A percentile compares a stretch with the other conserved stretches of the same genome.
These are phyloP conservation scores for Orthosia incerta DNA, from an alignment of 2,888 invertebrate species.

Conservation along the genomic window DNA sequence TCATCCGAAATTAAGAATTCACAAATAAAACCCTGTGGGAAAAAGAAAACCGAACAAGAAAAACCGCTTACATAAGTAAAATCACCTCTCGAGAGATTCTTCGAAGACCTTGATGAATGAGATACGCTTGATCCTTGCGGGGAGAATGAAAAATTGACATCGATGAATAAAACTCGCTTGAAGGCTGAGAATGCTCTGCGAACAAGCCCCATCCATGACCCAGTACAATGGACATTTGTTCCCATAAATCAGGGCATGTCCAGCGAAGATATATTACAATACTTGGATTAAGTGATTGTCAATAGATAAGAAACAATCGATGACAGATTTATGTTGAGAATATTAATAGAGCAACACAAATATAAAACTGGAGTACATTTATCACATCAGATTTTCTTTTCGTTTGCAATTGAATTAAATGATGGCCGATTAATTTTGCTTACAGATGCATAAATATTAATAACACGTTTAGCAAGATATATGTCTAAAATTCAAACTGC, in stretches of 20 bases:
- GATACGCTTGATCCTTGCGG: constrained; percentile 66
- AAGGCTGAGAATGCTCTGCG: constrained; percentile 49
- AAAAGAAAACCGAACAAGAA: constrained; percentile 50
- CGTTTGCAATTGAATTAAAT: constrained; percentile 24
- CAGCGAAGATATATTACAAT: constrained; percentile 59
- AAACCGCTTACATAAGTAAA: constrained; percentile 64
- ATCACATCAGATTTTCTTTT: constrained; percentile 37
- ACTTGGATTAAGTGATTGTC: constrained; percentile 57
- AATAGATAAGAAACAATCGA: constrained; percentile 53
- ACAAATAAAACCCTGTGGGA: constrained; percentile 47
- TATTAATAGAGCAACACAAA: constrained; percentile 41
- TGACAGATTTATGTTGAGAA: constrained; percentile 52
- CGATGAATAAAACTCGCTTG: constrained; percentile 73
- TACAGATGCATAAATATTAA: constrained; percentile 31
- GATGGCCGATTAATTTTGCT: constrained; percentile 21
- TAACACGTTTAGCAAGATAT: constrained; percentile 15
- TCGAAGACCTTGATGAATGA: constrained; percentile 71
- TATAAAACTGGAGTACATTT: constrained; percentile 32
- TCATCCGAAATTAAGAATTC: constrained; percentile 54
- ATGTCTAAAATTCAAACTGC: constrained; percentile 11
- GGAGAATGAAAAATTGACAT: constrained; percentile 73
- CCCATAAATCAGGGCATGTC: constrained; percentile 58
- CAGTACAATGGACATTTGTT: constrained; percentile 53
- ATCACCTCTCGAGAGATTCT: constrained; percentile 62
- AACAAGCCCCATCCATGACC: constrained; percentile 37